Evolutionary conservation across 2,888 invertebrate species (phyloP).

Genomic region (Rhamphomyia laevipes): DNA sequence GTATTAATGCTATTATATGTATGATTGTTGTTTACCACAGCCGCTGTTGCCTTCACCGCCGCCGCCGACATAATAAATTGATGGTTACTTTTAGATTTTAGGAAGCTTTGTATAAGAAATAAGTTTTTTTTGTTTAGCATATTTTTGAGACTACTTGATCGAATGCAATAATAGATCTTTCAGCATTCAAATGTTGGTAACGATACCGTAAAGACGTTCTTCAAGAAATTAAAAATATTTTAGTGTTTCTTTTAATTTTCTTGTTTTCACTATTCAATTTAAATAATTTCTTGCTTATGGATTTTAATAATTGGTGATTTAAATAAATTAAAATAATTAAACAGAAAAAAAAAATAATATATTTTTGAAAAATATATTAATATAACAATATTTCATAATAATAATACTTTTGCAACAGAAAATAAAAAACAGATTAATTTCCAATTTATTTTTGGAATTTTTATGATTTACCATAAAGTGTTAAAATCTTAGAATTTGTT

Average conservation of each 20-base stretch:
- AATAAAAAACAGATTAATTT: no score
- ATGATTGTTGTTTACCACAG: no score
- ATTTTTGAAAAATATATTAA: no score
- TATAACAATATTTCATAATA: no score
- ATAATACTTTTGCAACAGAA: neutral
- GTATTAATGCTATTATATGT: no score
- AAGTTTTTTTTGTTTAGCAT: neutral
- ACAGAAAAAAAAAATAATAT: no score
- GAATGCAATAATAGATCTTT: neutral
- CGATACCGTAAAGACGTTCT: constrained; percentile 38
- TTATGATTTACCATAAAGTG: constrained; percentile 2
- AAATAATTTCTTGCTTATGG: neutral
- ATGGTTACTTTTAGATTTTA: no score
- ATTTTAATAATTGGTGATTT: constrained; percentile 1
- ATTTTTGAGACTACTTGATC: neutral
- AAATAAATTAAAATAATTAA: no score
- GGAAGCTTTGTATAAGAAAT: no score
- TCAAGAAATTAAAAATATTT: constrained; percentile 9
- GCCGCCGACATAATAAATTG: no score
- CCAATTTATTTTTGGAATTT: neutral
- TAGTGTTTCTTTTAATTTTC: constrained; percentile 2
- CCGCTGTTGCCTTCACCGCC: no score
- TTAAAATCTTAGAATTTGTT: no score
- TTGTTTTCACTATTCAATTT: constrained; percentile 3
- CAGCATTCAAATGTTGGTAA: constrained; percentile 38